Base-by-base conservation (phyloP, 2,888 invertebrate species). In the Hydraecia micacea region DNA sequence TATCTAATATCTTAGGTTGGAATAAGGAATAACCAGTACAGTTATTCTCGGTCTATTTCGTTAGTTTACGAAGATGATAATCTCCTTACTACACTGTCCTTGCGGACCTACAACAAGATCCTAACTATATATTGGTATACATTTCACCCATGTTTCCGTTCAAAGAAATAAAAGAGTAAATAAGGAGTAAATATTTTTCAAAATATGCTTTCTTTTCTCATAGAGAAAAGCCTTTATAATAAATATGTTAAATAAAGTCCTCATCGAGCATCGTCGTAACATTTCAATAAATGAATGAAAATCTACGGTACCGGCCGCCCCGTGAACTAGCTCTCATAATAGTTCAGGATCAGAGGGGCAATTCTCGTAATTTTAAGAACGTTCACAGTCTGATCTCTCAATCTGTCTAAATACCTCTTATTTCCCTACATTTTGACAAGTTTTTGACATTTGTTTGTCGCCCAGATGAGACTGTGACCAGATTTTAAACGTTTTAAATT, bases 271-370 rank as follows among this genome's bases (percentile, higher is more conserved):
- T 49, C 3, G 58, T 73, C 25, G 21, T 39, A 63, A 55, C 15
- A 39, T 63, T 55, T 49, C 1, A 82, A 62, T 28, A 18, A 42
- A 66, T 55, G 1, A 46, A 62, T 21, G 32, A 55, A 55, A 39
- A 3, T 49, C 11, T 32, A 18, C 49, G 46, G 15, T 52, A 70
- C 39, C 32, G 18, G 21, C 55, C 18, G 21, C 32, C 15, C n/a
- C 25, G 18, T 70, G 58, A 62, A 55, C 55, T 36, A 58, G 11
- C 42, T 66, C n/a, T 69, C 36, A 46, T 58, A 75, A 55, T 42
- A 75, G 72, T 81, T 73, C 67, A 82, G 52, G 25, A 73, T 73
- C 70, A 78, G 63, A 25, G n/a, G n/a, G n/a, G n/a, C n/a, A n/a
- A n/a, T n/a, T n/a, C n/a, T n/a, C n/a, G n/a, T n/a, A n/a, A n/a